Evolutionary conservation across 2,797 vertebrate species (phyloP).

Genomic region (Galago senegalensis): DNA sequence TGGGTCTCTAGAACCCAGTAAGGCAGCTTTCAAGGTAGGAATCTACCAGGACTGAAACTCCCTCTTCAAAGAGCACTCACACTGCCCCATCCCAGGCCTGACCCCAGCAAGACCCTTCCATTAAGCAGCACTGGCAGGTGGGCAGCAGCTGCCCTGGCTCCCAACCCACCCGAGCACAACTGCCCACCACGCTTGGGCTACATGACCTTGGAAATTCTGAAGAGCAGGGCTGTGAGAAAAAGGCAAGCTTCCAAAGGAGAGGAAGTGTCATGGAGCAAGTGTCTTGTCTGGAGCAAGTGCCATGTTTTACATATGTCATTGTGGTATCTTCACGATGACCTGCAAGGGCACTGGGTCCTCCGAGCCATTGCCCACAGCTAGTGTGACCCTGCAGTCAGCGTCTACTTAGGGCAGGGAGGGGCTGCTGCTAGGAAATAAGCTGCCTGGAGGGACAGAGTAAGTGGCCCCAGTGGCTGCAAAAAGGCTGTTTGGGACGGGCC

Average conservation of each 20-base stretch:
- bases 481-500: background rate
- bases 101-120: background rate
- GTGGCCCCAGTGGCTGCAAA: rapidly evolving
- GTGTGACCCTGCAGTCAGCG: background rate
- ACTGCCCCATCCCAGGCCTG: background rate
- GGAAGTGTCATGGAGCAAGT: background rate
- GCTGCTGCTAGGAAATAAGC: rapidly evolving
- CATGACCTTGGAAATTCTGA: background rate
- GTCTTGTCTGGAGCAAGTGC: background rate
- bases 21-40: background rate
- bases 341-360: background rate
- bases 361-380: background rate
- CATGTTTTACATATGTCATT: background rate
- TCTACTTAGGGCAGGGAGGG: background rate
- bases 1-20: background rate
- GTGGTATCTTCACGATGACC: background rate
- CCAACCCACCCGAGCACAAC: background rate
- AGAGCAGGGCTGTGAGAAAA: background rate
- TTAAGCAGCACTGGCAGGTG: background rate
- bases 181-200: background rate
- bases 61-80: background rate
- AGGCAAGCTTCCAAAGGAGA: background rate
- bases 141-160: background rate
- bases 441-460: background rate
- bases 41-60: background rate